These are phyloP conservation scores for Leptoteleia sp. DNA, from an alignment of 1,140 invertebrate species.

Conservation along the genomic window DNA sequence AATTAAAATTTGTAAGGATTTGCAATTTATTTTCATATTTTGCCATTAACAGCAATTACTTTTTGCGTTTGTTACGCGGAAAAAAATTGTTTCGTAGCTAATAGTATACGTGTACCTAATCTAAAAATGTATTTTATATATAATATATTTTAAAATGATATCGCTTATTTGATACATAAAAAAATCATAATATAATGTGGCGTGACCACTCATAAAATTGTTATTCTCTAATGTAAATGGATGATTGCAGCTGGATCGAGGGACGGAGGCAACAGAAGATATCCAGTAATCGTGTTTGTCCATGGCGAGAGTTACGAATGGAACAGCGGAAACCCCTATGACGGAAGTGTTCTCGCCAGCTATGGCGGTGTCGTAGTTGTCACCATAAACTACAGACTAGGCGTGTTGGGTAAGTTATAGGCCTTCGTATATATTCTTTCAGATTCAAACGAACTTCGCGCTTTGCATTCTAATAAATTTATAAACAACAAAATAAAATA, in stretches of 20 bases:
- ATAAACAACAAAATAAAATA: conserved; percentile 43
- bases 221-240: conserved; percentile 68
- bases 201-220: conserved; percentile 4
- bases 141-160: too few relatives aligned
- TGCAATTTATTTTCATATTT: too few relatives aligned
- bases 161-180: too few relatives aligned
- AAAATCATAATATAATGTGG: too few relatives aligned
- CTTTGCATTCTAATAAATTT: conserved; percentile 32
- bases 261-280: conserved; percentile 83
- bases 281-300: conserved; percentile 96
- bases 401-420: conserved; percentile 91
- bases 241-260: conserved; percentile 85
- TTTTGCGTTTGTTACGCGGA: too few relatives aligned
- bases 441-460: conserved; percentile 39
- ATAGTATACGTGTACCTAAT: too few relatives aligned
- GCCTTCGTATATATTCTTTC: conserved; percentile 53
- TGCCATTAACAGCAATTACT: too few relatives aligned
- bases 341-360: conserved; percentile 94
- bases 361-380: conserved; percentile 96
- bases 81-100: too few relatives aligned
- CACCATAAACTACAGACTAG: conserved; percentile 98
- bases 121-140: too few relatives aligned
- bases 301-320: conserved; percentile 98
- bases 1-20: too few relatives aligned
- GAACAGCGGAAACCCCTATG: conserved; percentile 97